These are phyloP conservation scores for Montifringilla adamsi DNA, from an alignment of 2,113 vertebrate genomes.

Conservation along the genomic window DNA sequence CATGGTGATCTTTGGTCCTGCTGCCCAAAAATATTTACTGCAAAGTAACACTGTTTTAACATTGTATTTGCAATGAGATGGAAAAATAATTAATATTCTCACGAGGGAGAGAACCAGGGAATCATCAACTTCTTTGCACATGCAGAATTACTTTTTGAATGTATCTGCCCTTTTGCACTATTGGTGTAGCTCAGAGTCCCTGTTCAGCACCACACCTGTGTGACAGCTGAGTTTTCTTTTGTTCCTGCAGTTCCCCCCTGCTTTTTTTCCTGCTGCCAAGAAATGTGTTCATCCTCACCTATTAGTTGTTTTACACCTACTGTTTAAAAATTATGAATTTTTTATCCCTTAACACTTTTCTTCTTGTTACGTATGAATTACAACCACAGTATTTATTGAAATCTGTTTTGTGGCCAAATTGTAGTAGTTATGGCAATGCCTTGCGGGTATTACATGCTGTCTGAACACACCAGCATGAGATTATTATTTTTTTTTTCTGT, in stretches of 20 bases:
- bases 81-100: background rate
- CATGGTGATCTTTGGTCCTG: background rate
- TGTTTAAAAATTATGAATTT: background rate
- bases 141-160: background rate
- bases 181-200: background rate
- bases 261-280: background rate
- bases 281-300: background rate
- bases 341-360: background rate
- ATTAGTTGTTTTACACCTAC: background rate
- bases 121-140: background rate
- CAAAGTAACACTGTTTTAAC: background rate
- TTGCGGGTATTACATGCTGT: background rate
- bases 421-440: slow-evolving; percentile 7
- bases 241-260: background rate
- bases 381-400: background rate
- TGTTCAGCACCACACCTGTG: background rate
- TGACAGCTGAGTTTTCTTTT: background rate
- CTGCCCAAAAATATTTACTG: background rate
- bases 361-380: background rate
- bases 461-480: background rate
- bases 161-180: background rate
- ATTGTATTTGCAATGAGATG: background rate
- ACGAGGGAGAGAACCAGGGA: background rate
- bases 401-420: slow-evolving; percentile 21
- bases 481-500: background rate